These are phyloP conservation scores for Ceuthmochares aereus DNA, from an alignment of 2,113 vertebrate species.

Conservation along the genomic window DNA sequence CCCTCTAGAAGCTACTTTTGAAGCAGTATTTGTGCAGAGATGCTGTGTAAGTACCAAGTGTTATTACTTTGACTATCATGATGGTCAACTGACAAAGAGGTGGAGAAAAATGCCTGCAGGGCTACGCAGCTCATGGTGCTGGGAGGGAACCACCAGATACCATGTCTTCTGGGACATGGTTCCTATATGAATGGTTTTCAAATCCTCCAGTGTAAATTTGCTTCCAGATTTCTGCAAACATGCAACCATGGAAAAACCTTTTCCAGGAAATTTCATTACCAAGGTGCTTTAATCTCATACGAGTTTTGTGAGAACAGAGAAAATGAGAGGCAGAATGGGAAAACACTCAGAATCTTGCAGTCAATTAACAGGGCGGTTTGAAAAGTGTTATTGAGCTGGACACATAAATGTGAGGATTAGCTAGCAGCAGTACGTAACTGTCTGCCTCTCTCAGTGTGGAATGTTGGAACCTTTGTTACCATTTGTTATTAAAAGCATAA, in stretches of 20 bases:
- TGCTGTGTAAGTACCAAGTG: background rate
- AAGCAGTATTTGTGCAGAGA: background rate
- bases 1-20: background rate
- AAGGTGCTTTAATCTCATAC: background rate
- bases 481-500: slow-evolving; percentile 51
- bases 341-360: background rate
- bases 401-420: background rate
- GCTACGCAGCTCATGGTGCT: background rate
- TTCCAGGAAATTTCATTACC: background rate
- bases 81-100: slow-evolving; percentile 17
- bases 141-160: background rate
- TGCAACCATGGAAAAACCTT: background rate
- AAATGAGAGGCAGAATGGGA: background rate
- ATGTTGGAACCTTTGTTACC: slow-evolving; percentile 1
- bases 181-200: background rate
- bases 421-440: background rate
- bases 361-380: background rate
- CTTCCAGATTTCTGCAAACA: slow-evolving; percentile 4
- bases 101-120: background rate
- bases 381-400: background rate
- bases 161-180: background rate
- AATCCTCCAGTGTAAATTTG: background rate
- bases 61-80: background rate
- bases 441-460: background rate
- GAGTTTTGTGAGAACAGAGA: background rate